These are phyloP conservation scores for Hipparchia sbordonii DNA, from an alignment of 2,888 invertebrate species.

Conservation along the genomic window DNA sequence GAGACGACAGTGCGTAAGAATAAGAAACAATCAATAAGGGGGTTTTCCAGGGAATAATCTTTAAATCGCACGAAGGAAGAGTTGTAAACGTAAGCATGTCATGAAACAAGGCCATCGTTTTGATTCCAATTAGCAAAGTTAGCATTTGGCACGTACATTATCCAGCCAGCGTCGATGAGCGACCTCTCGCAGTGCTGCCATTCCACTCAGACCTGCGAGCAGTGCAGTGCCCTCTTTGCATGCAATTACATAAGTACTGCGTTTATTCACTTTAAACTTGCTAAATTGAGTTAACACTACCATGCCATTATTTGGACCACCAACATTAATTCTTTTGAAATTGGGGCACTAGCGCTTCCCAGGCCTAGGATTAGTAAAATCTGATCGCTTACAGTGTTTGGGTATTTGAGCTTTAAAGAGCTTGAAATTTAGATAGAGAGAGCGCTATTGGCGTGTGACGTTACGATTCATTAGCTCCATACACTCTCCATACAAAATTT, in stretches of 20 bases:
- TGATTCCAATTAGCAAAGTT: constrained; percentile 72
- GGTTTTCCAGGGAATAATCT: neutral
- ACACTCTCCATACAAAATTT: too few species aligned
- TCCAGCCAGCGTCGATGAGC: constrained; percentile 62
- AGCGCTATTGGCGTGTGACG: too few species aligned
- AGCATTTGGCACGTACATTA: constrained; percentile 73
- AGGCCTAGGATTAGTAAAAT: neutral
- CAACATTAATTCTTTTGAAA: neutral
- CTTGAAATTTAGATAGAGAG: too few species aligned
- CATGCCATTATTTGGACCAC: neutral
- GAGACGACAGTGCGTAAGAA: neutral
- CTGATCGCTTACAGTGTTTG: too few species aligned
- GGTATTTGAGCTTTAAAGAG: too few species aligned
- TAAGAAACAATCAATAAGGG: neutral
- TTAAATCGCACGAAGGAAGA: neutral
- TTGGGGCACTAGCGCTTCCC: too few species aligned
- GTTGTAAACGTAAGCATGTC: constrained; percentile 5
- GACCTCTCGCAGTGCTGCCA: constrained; percentile 45
- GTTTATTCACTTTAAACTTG: constrained; percentile 48
- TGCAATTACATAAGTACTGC: constrained; percentile 57
- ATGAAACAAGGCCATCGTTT: constrained; percentile 48
- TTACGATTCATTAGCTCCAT: too few species aligned
- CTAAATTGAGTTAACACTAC: constrained; percentile 48
- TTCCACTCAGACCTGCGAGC: constrained; percentile 41
- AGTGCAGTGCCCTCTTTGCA: constrained; percentile 45